phyloP scores from a whole-genome alignment of 2,113 vertebrate genomes.

The Piaya cayana region DNA sequence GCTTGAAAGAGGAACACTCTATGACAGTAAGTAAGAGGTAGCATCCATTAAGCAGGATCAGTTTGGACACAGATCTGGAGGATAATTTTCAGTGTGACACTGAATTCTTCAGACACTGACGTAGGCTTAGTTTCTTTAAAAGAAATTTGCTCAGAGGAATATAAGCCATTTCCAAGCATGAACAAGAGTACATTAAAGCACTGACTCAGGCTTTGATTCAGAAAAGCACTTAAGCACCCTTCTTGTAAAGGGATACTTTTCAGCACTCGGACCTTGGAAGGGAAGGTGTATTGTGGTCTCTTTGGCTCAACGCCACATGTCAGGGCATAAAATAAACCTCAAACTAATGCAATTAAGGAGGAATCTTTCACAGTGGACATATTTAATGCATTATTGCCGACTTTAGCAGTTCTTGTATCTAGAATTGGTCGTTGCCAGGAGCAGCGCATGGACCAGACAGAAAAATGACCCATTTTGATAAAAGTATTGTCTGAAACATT shows the following conservation, averaged over 20 bases:
- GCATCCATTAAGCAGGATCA: conserved; percentile 66
- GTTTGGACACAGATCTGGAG: conserved; percentile 49
- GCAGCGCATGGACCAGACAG: not conserved
- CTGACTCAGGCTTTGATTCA: conserved; percentile 70
- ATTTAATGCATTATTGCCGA: conserved; percentile 47
- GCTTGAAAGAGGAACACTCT: not conserved
- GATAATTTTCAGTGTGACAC: conserved; percentile 63
- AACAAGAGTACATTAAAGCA: conserved; percentile 50
- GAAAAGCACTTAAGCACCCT: conserved; percentile 68
- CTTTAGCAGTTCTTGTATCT: conserved; percentile 38
- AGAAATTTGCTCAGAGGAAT: conserved; percentile 55
- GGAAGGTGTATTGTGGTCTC: conserved; percentile 52
- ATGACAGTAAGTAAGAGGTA: conserved; percentile 47
- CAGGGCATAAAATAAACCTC: conserved; percentile 50
- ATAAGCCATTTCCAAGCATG: conserved; percentile 57
- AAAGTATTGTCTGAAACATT: conserved; percentile 1
- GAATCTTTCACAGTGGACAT: conserved; percentile 37
- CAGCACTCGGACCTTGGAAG: conserved; percentile 1
- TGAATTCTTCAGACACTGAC: conserved; percentile 65
- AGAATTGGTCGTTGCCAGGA: not conserved
- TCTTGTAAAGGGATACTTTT: conserved; percentile 66
- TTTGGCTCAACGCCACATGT: not conserved
- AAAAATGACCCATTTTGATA: conserved; percentile 13
- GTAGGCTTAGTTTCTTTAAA: conserved; percentile 51
- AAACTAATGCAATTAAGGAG: conserved; percentile 36